phyloP scores from a whole-genome alignment of 2,797 vertebrate genomes.

The Paramormyrops hopkinsi region DNA sequence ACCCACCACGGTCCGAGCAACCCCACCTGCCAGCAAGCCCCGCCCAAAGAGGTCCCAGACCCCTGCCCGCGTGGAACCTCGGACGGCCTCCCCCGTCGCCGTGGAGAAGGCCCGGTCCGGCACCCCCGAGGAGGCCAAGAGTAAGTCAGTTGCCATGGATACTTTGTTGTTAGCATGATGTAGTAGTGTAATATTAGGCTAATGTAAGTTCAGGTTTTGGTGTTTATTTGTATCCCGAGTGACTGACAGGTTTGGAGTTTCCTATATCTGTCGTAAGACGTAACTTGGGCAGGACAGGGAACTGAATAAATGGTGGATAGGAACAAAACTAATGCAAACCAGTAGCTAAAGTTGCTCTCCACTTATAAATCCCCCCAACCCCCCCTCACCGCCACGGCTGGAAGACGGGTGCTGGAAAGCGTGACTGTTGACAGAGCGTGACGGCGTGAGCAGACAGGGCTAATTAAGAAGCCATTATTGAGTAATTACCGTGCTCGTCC shows the following conservation, averaged over 20 bases:
- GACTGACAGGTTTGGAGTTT: background rate
- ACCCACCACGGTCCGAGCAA: constrained; percentile 53
- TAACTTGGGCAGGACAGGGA: background rate
- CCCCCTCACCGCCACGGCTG: background rate
- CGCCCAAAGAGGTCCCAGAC: constrained; percentile 66
- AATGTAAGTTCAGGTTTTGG: background rate
- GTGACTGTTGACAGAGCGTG: background rate
- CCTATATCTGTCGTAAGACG: background rate
- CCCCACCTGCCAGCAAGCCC: constrained; percentile 68
- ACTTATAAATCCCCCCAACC: background rate
- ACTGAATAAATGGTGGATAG: background rate
- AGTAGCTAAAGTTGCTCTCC: background rate
- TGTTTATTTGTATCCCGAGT: background rate
- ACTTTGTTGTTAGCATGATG: background rate
- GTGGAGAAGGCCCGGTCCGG: constrained; percentile 10
- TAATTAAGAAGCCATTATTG: background rate
- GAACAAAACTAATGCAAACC: background rate
- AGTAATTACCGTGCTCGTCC: background rate
- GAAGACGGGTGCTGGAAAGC: background rate
- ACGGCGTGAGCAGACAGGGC: background rate
- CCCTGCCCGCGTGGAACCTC: constrained; percentile 42
- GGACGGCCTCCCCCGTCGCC: constrained; percentile 33
- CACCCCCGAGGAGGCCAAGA: constrained; percentile 54
- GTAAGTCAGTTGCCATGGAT: constrained; percentile 41
- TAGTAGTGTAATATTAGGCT: background rate